These are phyloP conservation scores for Rhizomys pruinosus DNA, from an alignment of 2,113 vertebrate genomes.

Conservation along the genomic window DNA sequence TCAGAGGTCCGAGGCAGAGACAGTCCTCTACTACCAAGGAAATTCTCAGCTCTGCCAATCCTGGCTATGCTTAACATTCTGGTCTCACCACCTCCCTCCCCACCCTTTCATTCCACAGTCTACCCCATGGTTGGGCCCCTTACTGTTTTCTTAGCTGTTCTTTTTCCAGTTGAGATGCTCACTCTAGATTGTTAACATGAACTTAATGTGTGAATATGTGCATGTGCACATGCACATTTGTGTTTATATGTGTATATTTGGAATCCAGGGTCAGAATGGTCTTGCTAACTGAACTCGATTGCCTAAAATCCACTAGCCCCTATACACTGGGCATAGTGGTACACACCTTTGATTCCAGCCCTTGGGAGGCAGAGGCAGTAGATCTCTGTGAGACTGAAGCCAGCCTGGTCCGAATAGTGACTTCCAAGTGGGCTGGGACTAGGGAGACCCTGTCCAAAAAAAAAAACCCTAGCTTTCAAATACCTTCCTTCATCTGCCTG, in stretches of 20 bases:
- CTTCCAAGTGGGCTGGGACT: too few relatives aligned
- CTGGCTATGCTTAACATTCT: neutral
- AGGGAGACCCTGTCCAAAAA: too few relatives aligned
- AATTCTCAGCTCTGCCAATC: constrained; percentile 1
- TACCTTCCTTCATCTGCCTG: neutral
- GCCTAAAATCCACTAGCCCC: constrained; percentile 32
- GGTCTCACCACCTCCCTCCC: neutral
- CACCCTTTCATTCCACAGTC: neutral
- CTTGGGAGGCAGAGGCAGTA: too few relatives aligned
- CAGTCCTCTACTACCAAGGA: neutral
- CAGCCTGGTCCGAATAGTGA: too few relatives aligned
- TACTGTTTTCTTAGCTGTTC: constrained; percentile 32
- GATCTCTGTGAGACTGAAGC: too few relatives aligned
- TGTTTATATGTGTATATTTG: neutral
- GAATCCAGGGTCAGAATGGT: neutral
- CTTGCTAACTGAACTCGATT: constrained; percentile 18
- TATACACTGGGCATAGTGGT: neutral
- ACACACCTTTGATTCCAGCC: too few relatives aligned
- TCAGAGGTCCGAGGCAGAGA: neutral
- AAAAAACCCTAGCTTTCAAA: neutral
- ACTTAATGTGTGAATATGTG: neutral
- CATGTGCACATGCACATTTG: too few relatives aligned
- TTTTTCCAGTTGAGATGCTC: constrained; percentile 21
- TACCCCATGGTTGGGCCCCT: neutral
- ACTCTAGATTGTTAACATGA: neutral